Conservation (phyloP, 2,888 invertebrate species). For the Andrena fulva region DNA sequence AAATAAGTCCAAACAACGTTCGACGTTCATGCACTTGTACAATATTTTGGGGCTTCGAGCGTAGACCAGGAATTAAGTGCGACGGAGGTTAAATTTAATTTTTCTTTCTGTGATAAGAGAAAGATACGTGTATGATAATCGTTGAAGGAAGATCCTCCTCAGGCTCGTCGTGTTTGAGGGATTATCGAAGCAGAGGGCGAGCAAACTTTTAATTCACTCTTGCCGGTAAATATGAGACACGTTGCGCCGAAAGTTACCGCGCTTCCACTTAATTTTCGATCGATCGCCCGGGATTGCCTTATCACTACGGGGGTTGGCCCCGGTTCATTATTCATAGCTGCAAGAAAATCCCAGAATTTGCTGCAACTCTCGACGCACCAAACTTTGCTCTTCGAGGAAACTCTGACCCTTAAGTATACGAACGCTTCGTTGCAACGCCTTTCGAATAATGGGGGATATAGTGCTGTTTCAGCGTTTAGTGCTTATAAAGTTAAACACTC, state of each 20-base stretch:
- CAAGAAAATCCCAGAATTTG: constrained; percentile 64
- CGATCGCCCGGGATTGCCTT: constrained; percentile 60
- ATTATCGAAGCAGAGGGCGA: constrained; percentile 38
- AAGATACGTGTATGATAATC: neutral
- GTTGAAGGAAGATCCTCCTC: neutral
- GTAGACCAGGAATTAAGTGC: too few relatives aligned
- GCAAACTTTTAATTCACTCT: constrained; percentile 56
- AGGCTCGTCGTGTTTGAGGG: neutral
- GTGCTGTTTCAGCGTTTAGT: constrained; percentile 52
- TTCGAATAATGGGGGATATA: constrained; percentile 54
- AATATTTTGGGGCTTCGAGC: neutral
- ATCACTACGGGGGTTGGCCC: constrained; percentile 49
- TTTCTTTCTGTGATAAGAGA: too few relatives aligned
- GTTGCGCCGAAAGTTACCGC: constrained; percentile 33
- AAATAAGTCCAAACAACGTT: neutral
- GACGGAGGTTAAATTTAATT: neutral
- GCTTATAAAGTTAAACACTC: constrained; percentile 62
- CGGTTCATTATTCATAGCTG: constrained; percentile 63
- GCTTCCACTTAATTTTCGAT: constrained; percentile 58
- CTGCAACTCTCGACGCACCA: constrained; percentile 45
- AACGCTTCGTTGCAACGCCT: constrained; percentile 50
- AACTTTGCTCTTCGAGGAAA: constrained; percentile 50
- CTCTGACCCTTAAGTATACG: constrained; percentile 55
- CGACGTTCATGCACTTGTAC: neutral
- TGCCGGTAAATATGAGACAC: constrained; percentile 38